Base-by-base conservation (phyloP, 1,140 invertebrate genomes). In the Platorchestia sp. region DNA sequence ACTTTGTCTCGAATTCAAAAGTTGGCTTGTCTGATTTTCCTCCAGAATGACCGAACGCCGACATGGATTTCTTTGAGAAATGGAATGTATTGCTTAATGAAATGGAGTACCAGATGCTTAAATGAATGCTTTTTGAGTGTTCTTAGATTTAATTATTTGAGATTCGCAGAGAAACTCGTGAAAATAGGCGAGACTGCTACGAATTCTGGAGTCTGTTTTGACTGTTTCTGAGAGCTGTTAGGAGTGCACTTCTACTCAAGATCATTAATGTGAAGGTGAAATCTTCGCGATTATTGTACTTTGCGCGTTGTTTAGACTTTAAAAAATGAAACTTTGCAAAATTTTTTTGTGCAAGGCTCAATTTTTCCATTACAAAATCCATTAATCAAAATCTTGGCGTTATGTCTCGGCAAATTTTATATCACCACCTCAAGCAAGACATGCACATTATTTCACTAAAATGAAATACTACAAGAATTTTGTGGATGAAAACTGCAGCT, bases 1-100 rank as follows among this genome's bases (percentile, higher is more conserved):
- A 93, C 91, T 93, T 93, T 47, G 91, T 47, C 43, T 93, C 91
- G 43, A 93, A 44, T 93, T 93, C 45, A 93, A 93, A 93, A 93
- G 91, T 93, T 93, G 91, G 43, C 43, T 41, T 45, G 91, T 93
- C 91, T 93, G 45, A 93, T 93, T 93, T 93, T 93, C 43, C 45
- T 93, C 43, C 43, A 93, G 91, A 93, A 47, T 47, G 91, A 93
- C 91, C 91, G 45, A 89, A 89, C n/a, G 41, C 87, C 43, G 87
- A 89, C 87, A 16, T 89, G 87, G 43, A 89, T 42, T 89, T 42
- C 87, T 89, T 42, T 89, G 87, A 89, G 41, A 89, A 44, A 89
- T 14, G 87, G 42, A 36, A 41, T 89, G 87, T 42, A 89, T 10
- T 89, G 43, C 27, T 27, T 10, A 3, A 27, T 14, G 27, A 75